Evolutionary conservation across 2,113 vertebrate species (phyloP).

Genomic region (Bucco capensis): DNA sequence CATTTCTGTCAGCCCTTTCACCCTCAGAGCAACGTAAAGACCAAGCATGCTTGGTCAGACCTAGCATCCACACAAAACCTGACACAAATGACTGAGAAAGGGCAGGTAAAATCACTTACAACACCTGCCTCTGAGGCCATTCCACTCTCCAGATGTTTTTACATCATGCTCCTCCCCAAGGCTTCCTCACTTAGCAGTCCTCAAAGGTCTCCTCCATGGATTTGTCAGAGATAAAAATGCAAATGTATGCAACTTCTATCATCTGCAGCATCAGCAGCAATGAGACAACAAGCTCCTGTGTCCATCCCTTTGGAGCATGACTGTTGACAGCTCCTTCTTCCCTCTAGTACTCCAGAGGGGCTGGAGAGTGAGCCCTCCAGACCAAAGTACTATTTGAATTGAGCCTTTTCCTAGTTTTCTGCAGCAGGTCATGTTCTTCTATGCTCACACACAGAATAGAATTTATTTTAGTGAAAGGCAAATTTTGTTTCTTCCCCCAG

Average conservation of each 20-base stretch:
- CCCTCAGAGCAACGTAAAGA: background rate
- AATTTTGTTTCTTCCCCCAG: background rate
- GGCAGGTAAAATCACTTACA: background rate
- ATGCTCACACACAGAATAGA: background rate
- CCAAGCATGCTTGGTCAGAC: background rate
- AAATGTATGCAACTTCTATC: background rate
- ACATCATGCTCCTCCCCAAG: background rate
- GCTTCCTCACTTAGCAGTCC: background rate
- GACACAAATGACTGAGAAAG: background rate
- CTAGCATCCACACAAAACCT: background rate
- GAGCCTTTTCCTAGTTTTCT: background rate
- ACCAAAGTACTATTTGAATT: background rate
- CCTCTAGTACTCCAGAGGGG: background rate
- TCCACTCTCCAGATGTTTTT: background rate
- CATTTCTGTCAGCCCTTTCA: background rate
- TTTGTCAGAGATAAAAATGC: background rate
- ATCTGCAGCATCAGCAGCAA: background rate
- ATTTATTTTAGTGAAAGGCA: background rate
- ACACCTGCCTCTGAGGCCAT: background rate
- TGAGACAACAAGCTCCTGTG: background rate
- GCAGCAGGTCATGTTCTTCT: background rate
- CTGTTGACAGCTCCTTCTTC: background rate
- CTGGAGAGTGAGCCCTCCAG: background rate
- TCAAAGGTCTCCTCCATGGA: background rate
- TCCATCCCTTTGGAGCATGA: fast-evolving